Conservation (phyloP, 2,113 vertebrate species). For the Solenodon paradoxus region DNA sequence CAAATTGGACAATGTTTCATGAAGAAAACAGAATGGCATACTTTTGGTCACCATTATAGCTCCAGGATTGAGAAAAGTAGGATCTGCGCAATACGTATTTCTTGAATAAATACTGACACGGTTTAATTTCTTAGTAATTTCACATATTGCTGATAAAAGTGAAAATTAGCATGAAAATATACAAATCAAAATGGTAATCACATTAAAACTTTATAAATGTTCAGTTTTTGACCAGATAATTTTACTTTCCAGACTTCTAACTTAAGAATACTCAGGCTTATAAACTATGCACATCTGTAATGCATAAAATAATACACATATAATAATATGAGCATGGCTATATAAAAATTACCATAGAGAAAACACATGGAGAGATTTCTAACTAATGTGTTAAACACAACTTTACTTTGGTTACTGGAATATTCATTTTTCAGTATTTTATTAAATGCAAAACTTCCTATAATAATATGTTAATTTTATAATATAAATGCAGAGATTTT, state of each 20-base stretch:
- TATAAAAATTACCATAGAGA: not conserved
- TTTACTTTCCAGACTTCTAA: not conserved
- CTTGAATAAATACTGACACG: not conserved
- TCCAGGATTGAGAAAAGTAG: not conserved
- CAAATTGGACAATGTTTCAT: not conserved
- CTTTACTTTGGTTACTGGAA: not conserved
- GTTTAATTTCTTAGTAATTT: not conserved
- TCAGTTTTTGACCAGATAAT: not conserved
- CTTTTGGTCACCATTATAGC: not conserved
- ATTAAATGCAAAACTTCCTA: not conserved
- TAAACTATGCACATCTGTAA: no score
- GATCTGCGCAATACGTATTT: not conserved
- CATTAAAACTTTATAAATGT: not conserved
- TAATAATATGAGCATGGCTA: not conserved
- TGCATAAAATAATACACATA: not conserved
- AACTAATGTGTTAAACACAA: not conserved
- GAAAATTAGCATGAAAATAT: not conserved
- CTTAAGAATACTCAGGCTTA: not conserved
- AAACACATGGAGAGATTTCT: not conserved
- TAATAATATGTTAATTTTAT: not conserved
- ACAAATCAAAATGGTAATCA: not conserved
- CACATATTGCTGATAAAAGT: not conserved
- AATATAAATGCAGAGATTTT: not conserved
- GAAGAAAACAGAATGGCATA: not conserved
- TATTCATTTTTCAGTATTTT: not conserved